phyloP scores from a whole-genome alignment of 2,888 invertebrate species.

The Pyrochroa serraticornis region DNA sequence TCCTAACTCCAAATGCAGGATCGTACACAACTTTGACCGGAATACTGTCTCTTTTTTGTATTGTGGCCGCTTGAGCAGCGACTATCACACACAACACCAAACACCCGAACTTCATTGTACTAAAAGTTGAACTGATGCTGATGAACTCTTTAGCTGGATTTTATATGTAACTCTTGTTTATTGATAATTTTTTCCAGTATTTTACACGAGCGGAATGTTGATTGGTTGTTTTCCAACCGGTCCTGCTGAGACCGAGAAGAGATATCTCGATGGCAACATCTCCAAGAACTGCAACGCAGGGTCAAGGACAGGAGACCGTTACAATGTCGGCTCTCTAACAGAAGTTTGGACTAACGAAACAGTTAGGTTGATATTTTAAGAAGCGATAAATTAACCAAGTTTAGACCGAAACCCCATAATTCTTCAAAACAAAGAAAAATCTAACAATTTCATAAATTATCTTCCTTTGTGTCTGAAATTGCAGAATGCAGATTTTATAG shows the following conservation, averaged over 20 bases:
- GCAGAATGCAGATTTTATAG: too few species aligned
- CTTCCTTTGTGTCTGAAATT: too few species aligned
- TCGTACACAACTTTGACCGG: conserved; percentile 52
- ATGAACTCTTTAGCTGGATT: conserved; percentile 53
- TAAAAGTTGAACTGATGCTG: conserved; percentile 50
- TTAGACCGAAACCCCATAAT: too few species aligned
- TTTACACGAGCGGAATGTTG: conserved; percentile 21
- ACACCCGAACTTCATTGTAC: conserved; percentile 46
- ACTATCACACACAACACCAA: conserved; percentile 40
- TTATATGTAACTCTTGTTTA: conserved; percentile 50
- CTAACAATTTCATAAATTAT: too few species aligned
- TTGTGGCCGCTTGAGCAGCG: conserved; percentile 37
- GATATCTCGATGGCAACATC: conserved; percentile 25
- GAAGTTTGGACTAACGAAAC: too few species aligned
- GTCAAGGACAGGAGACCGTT: conserved; percentile 30
- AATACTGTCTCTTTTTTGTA: conserved; percentile 43
- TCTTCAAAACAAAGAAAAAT: too few species aligned
- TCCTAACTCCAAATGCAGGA: conserved; percentile 32
- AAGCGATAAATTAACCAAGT: too few species aligned
- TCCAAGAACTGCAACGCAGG: conserved; percentile 27
- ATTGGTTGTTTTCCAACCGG: conserved; percentile 21
- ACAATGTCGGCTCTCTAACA: neutral
- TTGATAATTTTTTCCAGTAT: conserved; percentile 28
- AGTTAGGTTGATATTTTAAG: too few species aligned
- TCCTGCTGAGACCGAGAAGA: conserved; percentile 17